Conservation (phyloP, 2,888 invertebrate genomes). For the Stenoptilia bipunctidactyla region DNA sequence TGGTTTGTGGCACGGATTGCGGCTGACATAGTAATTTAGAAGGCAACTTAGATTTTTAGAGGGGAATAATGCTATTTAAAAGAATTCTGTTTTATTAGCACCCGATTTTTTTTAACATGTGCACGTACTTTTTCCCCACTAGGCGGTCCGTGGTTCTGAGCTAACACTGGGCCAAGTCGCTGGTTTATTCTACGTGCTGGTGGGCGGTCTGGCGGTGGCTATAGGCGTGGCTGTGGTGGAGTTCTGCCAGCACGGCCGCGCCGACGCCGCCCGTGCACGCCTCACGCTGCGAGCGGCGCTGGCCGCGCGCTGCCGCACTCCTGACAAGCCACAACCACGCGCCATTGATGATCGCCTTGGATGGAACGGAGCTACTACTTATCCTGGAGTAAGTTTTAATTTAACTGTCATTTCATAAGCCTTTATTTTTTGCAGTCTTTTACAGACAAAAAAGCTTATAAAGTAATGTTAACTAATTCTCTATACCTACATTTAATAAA, state of each 20-base stretch:
- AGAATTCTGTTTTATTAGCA: not conserved
- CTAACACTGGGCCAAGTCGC: slow-evolving; percentile 96
- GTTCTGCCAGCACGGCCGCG: slow-evolving; percentile 91
- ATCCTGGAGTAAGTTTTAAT: not conserved
- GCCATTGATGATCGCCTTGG: not conserved
- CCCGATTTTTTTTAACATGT: slow-evolving; percentile 10
- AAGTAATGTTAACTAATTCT: no score
- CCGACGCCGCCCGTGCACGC: slow-evolving; percentile 82
- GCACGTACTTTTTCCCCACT: no score
- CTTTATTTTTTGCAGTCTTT: no score
- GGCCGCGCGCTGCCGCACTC: slow-evolving; percentile 78
- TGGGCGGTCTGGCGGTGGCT: slow-evolving; percentile 91
- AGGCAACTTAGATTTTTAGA: no score
- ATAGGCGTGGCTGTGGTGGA: slow-evolving; percentile 92
- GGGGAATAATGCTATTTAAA: not conserved
- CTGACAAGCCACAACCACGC: not conserved
- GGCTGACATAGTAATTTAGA: no score
- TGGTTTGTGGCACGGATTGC: no score
- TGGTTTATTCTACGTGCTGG: slow-evolving; percentile 97
- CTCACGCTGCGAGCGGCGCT: slow-evolving; percentile 86
- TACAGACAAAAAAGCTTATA: no score
- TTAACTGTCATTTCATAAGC: no score
- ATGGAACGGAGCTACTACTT: not conserved
- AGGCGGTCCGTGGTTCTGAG: slow-evolving; percentile 84
- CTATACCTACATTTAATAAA: no score